phyloP scores from a whole-genome alignment of 2,797 vertebrate genomes.

The Pterois miles region DNA sequence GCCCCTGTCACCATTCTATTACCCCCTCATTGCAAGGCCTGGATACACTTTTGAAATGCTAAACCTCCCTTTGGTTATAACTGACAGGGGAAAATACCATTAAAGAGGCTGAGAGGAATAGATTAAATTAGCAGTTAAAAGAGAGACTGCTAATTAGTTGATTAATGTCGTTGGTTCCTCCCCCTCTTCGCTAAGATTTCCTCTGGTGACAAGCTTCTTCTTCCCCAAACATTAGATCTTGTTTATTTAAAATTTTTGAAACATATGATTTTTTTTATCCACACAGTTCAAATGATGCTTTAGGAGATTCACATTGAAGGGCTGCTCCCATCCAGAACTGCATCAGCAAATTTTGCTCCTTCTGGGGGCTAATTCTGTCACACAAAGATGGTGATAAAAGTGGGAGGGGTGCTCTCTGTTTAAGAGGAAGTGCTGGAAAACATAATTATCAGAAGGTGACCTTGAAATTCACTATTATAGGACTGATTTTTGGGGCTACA shows the following conservation, averaged over 20 bases:
- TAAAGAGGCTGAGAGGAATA: constrained; percentile 74
- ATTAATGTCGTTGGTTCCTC: constrained; percentile 77
- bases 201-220: constrained; percentile 29
- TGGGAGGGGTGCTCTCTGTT: constrained; percentile 61
- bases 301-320: constrained; percentile 1
- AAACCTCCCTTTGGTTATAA: constrained; percentile 79
- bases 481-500: constrained; percentile 41
- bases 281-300: background rate
- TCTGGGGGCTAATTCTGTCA: constrained; percentile 59
- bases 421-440: constrained; percentile 69
- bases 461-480: constrained; percentile 70
- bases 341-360: constrained; percentile 64
- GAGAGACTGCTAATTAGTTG: constrained; percentile 84
- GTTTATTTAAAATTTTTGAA: constrained; percentile 28
- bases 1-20: constrained; percentile 81
- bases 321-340: constrained; percentile 27
- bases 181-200: constrained; percentile 50
- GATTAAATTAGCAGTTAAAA: constrained; percentile 87
- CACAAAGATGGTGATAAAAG: constrained; percentile 69
- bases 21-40: constrained; percentile 72
- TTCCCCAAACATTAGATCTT: constrained; percentile 30
- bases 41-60: constrained; percentile 86
- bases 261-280: constrained; percentile 12
- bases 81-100: constrained; percentile 73
- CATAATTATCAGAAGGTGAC: constrained; percentile 80